These are phyloP conservation scores for Sebastes vulpes DNA, from an alignment of 2,797 vertebrate species.

Conservation along the genomic window DNA sequence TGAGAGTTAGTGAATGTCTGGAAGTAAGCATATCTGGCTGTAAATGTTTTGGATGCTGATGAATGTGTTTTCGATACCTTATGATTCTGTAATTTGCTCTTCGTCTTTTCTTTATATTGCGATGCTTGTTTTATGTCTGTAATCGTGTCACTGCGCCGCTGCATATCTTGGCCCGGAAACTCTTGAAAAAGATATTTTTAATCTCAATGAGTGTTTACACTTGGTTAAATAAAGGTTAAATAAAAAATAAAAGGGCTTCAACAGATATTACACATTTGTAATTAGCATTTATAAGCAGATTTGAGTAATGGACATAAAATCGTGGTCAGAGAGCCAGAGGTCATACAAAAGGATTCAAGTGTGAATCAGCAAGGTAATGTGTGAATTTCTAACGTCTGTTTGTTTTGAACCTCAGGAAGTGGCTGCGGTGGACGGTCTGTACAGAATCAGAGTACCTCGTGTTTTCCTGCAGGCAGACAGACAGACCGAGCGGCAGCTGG, in stretches of 20 bases:
- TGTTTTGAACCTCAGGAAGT: slow-evolving; percentile 85
- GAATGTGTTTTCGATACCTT: too few relatives aligned
- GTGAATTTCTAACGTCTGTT: background rate
- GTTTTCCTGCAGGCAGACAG: slow-evolving; percentile 81
- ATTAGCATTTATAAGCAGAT: background rate
- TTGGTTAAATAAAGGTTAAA: too few relatives aligned
- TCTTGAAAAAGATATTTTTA: too few relatives aligned
- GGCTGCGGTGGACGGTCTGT: slow-evolving; percentile 90
- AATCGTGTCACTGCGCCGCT: too few relatives aligned
- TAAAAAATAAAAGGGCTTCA: background rate
- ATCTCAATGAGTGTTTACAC: too few relatives aligned
- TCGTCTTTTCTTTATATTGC: too few relatives aligned
- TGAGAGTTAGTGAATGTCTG: too few relatives aligned
- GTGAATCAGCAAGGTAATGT: background rate
- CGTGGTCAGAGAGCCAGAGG: background rate
- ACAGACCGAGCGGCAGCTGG: slow-evolving; percentile 80
- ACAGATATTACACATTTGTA: background rate
- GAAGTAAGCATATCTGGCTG: too few relatives aligned
- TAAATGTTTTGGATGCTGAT: too few relatives aligned
- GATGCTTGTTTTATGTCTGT: too few relatives aligned
- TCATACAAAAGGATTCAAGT: background rate
- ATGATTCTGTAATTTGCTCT: too few relatives aligned
- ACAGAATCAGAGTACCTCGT: slow-evolving; percentile 89
- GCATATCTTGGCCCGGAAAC: too few relatives aligned
- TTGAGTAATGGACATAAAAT: background rate